Conservation (phyloP, 2,888 invertebrate species). For the Drosophila putrida region DNA sequence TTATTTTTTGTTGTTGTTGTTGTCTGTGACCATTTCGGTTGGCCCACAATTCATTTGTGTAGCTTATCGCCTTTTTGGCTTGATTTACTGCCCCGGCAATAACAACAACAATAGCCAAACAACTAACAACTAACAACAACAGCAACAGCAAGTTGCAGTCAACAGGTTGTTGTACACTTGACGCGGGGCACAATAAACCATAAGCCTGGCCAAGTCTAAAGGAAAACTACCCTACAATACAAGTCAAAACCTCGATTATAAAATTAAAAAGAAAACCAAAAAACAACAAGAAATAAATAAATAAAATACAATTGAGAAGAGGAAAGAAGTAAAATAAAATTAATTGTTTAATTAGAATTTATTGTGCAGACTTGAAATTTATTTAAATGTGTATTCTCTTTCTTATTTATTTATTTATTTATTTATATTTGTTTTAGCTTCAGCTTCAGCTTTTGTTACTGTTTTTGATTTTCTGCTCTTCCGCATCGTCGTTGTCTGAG, state of each 20-base stretch:
- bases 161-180: slow-evolving; percentile 68
- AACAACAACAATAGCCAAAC: slow-evolving; percentile 23
- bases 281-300: slow-evolving; percentile 5
- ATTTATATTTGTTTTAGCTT: slow-evolving; percentile 12
- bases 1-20: slow-evolving; percentile 20
- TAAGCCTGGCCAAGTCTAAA: slow-evolving; percentile 19
- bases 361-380: slow-evolving; percentile 38
- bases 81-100: slow-evolving; percentile 69
- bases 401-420: slow-evolving; percentile 26
- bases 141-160: slow-evolving; percentile 54
- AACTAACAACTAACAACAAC: slow-evolving; percentile 11
- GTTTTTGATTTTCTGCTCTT: slow-evolving; percentile 25
- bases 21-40: slow-evolving; percentile 57
- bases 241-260: neutral
- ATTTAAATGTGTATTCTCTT: slow-evolving; percentile 5
- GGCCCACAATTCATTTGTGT: slow-evolving; percentile 72
- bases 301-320: neutral
- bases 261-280: neutral
- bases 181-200: slow-evolving; percentile 39
- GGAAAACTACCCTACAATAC: slow-evolving; percentile 3
- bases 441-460: slow-evolving; percentile 2
- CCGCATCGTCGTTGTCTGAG: slow-evolving; percentile 18
- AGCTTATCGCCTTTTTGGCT: slow-evolving; percentile 78
- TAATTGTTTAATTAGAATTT: slow-evolving; percentile 61
- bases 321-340: slow-evolving; percentile 5